These are phyloP conservation scores for Norana najaformis DNA, from an alignment of 2,888 invertebrate genomes.

Conservation along the genomic window DNA sequence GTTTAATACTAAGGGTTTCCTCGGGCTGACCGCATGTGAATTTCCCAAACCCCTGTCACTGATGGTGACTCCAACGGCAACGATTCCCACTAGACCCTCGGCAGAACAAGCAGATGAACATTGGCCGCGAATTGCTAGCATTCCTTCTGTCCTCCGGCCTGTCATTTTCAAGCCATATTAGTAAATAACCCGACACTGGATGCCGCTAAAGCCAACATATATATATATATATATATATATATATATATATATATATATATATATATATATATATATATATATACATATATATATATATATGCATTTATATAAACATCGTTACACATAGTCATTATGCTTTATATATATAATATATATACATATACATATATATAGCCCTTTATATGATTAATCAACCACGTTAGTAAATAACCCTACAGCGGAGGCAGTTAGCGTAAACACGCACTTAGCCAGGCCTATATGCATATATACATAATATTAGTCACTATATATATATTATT, in stretches of 20 bases:
- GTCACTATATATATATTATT: background rate
- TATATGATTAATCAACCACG: background rate
- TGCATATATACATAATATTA: background rate
- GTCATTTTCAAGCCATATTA: slow-evolving; percentile 5
- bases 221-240: too few species aligned
- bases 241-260: background rate
- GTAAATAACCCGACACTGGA: background rate
- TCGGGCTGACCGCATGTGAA: background rate
- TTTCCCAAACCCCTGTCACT: background rate
- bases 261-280: background rate
- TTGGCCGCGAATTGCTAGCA: background rate
- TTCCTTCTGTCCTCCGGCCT: background rate
- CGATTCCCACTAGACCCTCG: background rate
- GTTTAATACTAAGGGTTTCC: too few species aligned
- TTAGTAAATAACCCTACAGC: background rate
- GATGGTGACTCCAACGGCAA: background rate
- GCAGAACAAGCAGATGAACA: background rate
- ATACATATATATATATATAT: background rate
- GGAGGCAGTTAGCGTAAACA: background rate
- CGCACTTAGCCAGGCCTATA: background rate
- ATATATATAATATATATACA: background rate
- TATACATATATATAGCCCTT: background rate
- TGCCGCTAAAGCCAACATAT: too few species aligned
- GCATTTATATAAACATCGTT: background rate
- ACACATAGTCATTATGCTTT: background rate